Evolutionary conservation across 1,140 invertebrate species (phyloP).

Genomic region (Penaeus indicus): DNA sequence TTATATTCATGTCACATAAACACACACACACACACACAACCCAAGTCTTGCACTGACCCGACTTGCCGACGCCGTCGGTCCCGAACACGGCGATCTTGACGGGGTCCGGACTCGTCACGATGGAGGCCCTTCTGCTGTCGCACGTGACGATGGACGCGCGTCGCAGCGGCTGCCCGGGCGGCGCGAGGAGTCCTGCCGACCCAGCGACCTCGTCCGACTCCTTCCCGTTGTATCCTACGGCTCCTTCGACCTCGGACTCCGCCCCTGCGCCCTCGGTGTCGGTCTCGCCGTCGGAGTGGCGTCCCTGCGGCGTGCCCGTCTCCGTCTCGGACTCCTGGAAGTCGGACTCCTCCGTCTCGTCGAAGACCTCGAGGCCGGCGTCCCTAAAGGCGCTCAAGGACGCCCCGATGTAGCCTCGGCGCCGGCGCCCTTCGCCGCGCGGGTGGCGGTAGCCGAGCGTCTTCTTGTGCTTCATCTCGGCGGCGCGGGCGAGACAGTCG

Average conservation of each 20-base stretch:
- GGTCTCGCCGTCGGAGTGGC: conserved; percentile 4
- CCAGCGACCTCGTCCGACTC: background rate
- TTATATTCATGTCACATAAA: too few species aligned
- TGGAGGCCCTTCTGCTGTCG: conserved; percentile 31
- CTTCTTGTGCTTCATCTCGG: background rate
- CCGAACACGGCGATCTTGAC: conserved; percentile 50
- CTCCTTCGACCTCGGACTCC: background rate
- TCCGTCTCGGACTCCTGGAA: conserved; percentile 52
- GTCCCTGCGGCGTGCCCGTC: background rate
- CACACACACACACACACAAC: too few species aligned
- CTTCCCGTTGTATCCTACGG: background rate
- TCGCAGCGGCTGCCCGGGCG: background rate
- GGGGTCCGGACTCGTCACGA: conserved; percentile 29
- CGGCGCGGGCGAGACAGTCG: conserved; percentile 21
- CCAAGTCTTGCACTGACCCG: conserved; percentile 14
- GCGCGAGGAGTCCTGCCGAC: conserved; percentile 23
- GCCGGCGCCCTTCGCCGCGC: conserved; percentile 10
- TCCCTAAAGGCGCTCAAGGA: conserved; percentile 34
- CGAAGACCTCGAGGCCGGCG: conserved; percentile 42
- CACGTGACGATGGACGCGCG: conserved; percentile 49
- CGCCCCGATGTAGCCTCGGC: conserved; percentile 34
- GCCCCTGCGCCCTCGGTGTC: conserved; percentile 27
- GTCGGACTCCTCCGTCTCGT: conserved; percentile 54
- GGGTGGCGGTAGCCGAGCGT: background rate
- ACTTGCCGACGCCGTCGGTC: conserved; percentile 48